Base-by-base conservation (phyloP, 2,113 vertebrate genomes). In the Paraplagusia blochii region DNA sequence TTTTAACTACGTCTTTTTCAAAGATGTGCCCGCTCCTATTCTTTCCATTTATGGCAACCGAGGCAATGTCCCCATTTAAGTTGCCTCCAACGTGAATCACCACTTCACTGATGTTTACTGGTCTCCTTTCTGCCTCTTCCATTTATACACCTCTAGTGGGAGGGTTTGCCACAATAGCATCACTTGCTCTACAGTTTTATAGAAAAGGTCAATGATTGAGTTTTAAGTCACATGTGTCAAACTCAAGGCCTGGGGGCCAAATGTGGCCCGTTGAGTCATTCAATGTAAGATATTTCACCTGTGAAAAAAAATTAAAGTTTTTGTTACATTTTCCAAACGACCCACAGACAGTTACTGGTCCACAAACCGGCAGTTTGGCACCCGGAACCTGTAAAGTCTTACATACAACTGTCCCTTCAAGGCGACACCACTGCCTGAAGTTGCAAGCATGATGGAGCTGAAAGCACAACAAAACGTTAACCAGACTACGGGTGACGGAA, bases 391-490 rank as follows among this genome's bases (percentile, higher is more conserved):
- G n/a, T n/a, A n/a, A n/a, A n/a, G n/a, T n/a, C n/a, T n/a, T n/a
- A n/a, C n/a, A n/a, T n/a, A n/a, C n/a, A n/a, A n/a, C n/a, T n/a
- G n/a, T n/a, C n/a, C n/a, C n/a, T n/a, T n/a, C n/a, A n/a, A n/a
- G n/a, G n/a, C n/a, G n/a, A n/a, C n/a, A n/a, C n/a, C n/a, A n/a
- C n/a, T n/a, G n/a, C n/a, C n/a, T n/a, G n/a, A n/a, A n/a, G n/a
- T n/a, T 77, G 69, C 44, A 40, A 80, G 58, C 67, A 65, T 60
- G 78, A 72, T 58, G 76, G 66, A 72, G 69, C 53, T 29, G 59
- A 60, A 68, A 72, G 72, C 59, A 69, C 63, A 70, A 57, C 66
- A 63, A 52, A 52, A 48, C 56, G 52, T 53, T 65, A 50, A 53
- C 63, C 18, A 11, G 58, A 36, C 39, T 63, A 9, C 45, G 48